phyloP scores from a whole-genome alignment of 2,797 vertebrate genomes.

The Propithecus perrieri region DNA sequence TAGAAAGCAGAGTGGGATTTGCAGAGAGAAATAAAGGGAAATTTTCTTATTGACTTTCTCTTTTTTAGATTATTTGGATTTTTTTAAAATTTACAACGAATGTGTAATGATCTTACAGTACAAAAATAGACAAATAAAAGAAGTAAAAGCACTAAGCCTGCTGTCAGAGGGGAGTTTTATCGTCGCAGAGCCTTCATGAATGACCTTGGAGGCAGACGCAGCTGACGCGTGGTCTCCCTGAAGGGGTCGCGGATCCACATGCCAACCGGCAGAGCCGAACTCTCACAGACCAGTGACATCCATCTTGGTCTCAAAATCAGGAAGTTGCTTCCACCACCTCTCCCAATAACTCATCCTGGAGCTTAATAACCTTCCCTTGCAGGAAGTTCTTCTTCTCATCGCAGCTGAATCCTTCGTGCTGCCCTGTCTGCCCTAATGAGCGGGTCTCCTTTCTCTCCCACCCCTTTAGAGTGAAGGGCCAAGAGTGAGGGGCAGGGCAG shows the following conservation, averaged over 20 bases:
- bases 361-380: slow-evolving; percentile 53
- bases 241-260: not conserved
- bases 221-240: not conserved
- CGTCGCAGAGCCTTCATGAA: fast-evolving
- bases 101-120: not conserved
- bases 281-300: slow-evolving; percentile 29
- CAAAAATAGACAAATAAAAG: not conserved
- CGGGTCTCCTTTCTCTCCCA: not conserved
- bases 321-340: slow-evolving; percentile 57
- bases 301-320: slow-evolving; percentile 73
- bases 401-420: slow-evolving; percentile 64
- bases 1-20: not conserved
- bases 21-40: not conserved
- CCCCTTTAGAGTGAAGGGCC: not conserved
- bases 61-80: not conserved
- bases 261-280: not conserved
- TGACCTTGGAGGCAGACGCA: not conserved
- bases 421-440: slow-evolving; percentile 45
- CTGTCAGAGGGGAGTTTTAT: not conserved
- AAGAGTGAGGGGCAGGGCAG: not conserved
- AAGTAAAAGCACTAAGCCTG: not conserved
- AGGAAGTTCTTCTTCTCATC: slow-evolving; percentile 77
- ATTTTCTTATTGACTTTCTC: not conserved
- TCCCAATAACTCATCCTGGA: slow-evolving; percentile 28
- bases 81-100: not conserved